Evolutionary conservation across 2,888 invertebrate species (phyloP), one percentile per base, ranked within the genome.

Genomic region (Chymomyza caudatula): DNA sequence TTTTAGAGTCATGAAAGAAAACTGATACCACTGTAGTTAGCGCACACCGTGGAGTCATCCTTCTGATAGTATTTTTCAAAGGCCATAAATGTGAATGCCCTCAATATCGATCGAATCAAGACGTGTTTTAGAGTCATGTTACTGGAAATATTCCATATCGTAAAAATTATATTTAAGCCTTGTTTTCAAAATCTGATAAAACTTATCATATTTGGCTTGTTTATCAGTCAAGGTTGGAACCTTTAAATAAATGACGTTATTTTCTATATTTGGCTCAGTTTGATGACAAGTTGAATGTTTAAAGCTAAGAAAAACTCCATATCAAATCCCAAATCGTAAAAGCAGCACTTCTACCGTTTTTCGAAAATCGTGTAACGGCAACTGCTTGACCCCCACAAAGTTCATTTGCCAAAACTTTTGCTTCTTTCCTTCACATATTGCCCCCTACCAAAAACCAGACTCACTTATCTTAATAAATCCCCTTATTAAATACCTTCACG

Each of bases 401-500:
- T n/a, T n/a, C n/a, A n/a, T n/a, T n/a, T n/a, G n/a, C n/a, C n/a
- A n/a, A n/a, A n/a, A n/a, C n/a, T n/a, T n/a, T n/a, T n/a, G n/a
- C n/a, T n/a, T n/a, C n/a, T n/a, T n/a, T n/a, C n/a, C 5, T 37
- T 37, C 29, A 37, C 1, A 37, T 25, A 25, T 6, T 25, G 25
- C 25, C 6, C 25, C 11, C 29, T 37, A 11, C 29, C 11, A 37
- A 37, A 37, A 37, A 37, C 29, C 29, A 2, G 29, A 37, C 29
- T 37, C 29, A 49, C 44, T 23, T 74, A 69, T 72, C 69, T 47
- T 70, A 55, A 73, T 73, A 58, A 20, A 22, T 67, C 65, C 37
- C 51, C 58, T 85, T 83, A 85, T 85, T 85, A 85, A 85, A 85
- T 59, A 69, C 55, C 64, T 63, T 73, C 85, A 82, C 82, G 82